A percentile compares a stretch with the other conserved stretches of the same genome.
These are phyloP conservation scores for Cancer borealis DNA, from an alignment of 2,888 invertebrate genomes.

Conservation along the genomic window DNA sequence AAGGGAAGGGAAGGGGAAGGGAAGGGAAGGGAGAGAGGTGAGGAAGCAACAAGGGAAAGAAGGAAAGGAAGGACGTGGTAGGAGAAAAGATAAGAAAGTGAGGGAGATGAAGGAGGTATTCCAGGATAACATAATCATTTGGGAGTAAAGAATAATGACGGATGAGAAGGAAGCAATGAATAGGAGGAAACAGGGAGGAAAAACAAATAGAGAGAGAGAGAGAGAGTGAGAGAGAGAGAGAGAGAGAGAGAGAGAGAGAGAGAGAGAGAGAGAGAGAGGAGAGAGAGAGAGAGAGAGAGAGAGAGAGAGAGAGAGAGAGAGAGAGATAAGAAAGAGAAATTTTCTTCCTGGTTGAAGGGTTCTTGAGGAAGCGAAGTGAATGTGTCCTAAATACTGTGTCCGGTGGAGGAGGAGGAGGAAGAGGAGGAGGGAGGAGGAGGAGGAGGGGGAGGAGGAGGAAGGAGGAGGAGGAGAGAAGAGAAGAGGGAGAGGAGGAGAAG, in stretches of 20 bases:
- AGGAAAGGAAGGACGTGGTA: background rate
- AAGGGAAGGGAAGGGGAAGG: background rate
- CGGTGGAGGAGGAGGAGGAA: conserved; percentile 38
- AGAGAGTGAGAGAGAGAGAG: background rate
- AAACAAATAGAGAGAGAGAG: too few species aligned
- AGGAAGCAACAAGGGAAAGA: background rate
- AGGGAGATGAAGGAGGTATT: background rate
- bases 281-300: background rate
- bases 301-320: background rate
- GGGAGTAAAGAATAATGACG: background rate
- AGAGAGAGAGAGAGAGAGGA: background rate
- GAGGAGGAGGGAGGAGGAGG: conserved; percentile 18
- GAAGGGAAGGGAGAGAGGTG: background rate
- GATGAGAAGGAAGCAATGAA: background rate
- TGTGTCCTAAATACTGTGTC: conserved; percentile 33
- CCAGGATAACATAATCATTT: background rate
- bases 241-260: background rate
- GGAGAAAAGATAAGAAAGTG: background rate
- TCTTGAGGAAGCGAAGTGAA: conserved; percentile 17
- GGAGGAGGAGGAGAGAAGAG: too few species aligned
- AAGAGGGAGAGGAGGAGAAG: background rate
- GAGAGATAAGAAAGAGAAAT: background rate
- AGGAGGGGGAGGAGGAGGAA: background rate
- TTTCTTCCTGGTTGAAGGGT: background rate
- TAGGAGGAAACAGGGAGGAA: background rate